Base-by-base conservation (phyloP, 1,140 invertebrate genomes). In the Yoshiicerus persimilis region DNA sequence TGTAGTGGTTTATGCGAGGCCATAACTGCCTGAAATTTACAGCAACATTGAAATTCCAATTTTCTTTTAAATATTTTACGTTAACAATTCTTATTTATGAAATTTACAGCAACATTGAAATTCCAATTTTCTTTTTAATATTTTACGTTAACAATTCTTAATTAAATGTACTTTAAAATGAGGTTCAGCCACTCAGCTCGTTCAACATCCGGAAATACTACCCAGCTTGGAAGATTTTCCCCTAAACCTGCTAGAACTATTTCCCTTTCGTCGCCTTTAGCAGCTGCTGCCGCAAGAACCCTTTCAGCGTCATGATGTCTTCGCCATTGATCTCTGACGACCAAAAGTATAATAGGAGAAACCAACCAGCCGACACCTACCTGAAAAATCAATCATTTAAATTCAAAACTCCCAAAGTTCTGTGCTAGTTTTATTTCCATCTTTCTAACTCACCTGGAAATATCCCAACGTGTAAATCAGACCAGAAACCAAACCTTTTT, bases 1-100 rank as follows among this genome's bases (percentile, higher is more conserved):
- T 95, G 93, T 96, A 99, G 86, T 97, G 95, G 91, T 98, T 98
- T 75, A 99, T 96, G 92, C 97, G 97, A n/a, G 98, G 98, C 98
- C 98, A 99, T 75, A 99, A 94, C 94, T 99, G 97, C 80, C 96
- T 95, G 2, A 98, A 92, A 87, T 16, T 20, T 9, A 98, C 97
- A 83, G 36, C 25, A 84, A 84, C 3, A 84, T 10, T 4, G 30
- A 39, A 23, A 27, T 32, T 11, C 0, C 16, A 10, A 13, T 25
- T 84, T 8, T 25, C 2, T 84, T n/a, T n/a, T n/a, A n/a, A n/a
- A n/a, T n/a, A n/a, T n/a, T n/a, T n/a, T n/a, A n/a, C n/a, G n/a
- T n/a, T n/a, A n/a, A n/a, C 25, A 41, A 84, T 4, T 5, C 32
- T 86, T n/a, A 86, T 27, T 10, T 64, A 25, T 20, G 36, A 98